These are phyloP conservation scores for Dasypolia templi DNA, from an alignment of 2,888 invertebrate species.

Conservation along the genomic window DNA sequence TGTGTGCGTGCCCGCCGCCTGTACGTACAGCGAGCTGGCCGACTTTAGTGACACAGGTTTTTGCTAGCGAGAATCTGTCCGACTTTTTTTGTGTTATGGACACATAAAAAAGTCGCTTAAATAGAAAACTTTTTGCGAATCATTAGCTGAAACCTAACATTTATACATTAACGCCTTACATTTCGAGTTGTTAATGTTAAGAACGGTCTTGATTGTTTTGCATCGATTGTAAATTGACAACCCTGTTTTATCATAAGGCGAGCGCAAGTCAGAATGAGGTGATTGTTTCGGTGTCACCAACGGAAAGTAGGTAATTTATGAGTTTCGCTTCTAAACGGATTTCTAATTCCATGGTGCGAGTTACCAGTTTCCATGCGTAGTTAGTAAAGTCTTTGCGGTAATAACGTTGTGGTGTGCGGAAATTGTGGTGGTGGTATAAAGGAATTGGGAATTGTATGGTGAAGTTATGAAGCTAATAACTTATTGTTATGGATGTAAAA, in stretches of 20 bases:
- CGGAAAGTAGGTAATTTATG: too few species aligned
- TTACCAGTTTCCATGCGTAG: background rate
- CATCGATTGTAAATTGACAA: too few species aligned
- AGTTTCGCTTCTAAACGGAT: background rate
- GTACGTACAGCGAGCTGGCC: too few species aligned
- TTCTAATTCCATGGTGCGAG: background rate
- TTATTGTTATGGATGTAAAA: background rate
- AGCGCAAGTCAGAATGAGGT: background rate
- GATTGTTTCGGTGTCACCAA: background rate
- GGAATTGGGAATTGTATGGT: background rate
- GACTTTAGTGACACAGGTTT: too few species aligned
- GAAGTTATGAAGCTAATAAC: background rate
- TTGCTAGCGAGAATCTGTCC: too few species aligned
- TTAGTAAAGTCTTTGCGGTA: conserved; percentile 9
- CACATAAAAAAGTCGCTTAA: too few species aligned
- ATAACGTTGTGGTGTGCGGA: background rate
- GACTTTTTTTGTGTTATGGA: too few species aligned
- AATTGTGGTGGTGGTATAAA: background rate
- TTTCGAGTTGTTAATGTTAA: background rate
- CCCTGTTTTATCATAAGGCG: background rate
- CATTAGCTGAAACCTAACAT: background rate
- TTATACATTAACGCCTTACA: background rate
- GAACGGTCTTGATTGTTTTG: background rate
- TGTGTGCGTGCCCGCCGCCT: too few species aligned
- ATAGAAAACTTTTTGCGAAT: background rate